Base-by-base conservation (phyloP, 92 coral and sea anemone species). In the Porites divaricata region DNA sequence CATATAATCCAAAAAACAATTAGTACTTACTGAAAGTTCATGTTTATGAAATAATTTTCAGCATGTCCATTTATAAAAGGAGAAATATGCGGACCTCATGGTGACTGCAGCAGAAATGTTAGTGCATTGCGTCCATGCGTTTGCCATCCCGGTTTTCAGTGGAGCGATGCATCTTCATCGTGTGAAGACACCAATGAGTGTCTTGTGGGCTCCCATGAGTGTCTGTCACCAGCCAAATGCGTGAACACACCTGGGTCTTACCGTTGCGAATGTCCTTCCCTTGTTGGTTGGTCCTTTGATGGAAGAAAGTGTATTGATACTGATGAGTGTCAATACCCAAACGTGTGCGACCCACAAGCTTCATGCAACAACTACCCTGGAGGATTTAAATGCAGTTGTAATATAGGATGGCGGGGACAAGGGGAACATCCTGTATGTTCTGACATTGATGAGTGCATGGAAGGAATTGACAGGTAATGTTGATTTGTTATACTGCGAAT, bases 211-310 rank as follows among this genome's bases (percentile, higher is more conserved):
- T 35, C 63, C 22, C 94, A 91, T 19, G 70, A 84, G 24, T 91
- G 91, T 63, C 54, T 78, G 19, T 3, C 91, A 22, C 91, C 94
- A 21, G 91, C 94, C 25, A 54, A 52, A 48, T 91, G 94, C 28
- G 51, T 87, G 56, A 91, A 91, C 71, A 83, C 94, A 15, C 72
- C 71, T 26, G 94, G 94, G 17, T 91, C 94, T n/a, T 91, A 83
- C 71, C 81, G 84, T 15, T 90, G 93, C 54, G 75, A 87, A 63
- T 90, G 93, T 52, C 93, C 93, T 14, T 82, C 93, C 53, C 77
- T 89, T 28, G 78, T 83, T 9, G 93, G 93, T 4, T 90, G 93
- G 93, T 86, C 93, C 20, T 87, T 90, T 45, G 88, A 91, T 80
- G 94, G 94, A 26, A 81, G 64, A 69, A 78, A 84, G 35, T 91